These are phyloP conservation scores for Coelinius sp. DNA, from an alignment of 2,888 invertebrate genomes.

Conservation along the genomic window DNA sequence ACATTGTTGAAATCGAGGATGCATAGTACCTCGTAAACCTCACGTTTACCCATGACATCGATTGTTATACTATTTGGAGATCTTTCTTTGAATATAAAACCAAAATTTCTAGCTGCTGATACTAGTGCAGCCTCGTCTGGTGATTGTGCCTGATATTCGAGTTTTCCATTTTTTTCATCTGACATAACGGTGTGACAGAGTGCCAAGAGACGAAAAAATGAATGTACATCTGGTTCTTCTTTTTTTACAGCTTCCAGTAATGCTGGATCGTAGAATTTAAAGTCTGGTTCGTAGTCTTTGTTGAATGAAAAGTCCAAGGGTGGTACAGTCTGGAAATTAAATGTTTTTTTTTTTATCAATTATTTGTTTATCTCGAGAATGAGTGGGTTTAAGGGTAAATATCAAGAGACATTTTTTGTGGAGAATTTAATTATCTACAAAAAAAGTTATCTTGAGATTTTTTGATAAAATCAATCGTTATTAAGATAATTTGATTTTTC, in stretches of 20 bases:
- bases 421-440: no score
- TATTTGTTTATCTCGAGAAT: not conserved
- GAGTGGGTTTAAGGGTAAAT: no score
- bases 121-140: conserved; percentile 98
- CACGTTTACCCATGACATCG: conserved; percentile 85
- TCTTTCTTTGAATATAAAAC: conserved; percentile 96
- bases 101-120: conserved; percentile 98
- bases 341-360: not conserved
- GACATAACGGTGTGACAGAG: conserved; percentile 99
- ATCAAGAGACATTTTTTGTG: no score
- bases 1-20: conserved; percentile 99
- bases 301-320: conserved; percentile 96
- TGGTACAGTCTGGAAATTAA: conserved; percentile 77
- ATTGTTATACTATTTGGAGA: conserved; percentile 94
- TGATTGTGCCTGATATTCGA: conserved; percentile 95
- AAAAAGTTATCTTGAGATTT: no score
- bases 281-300: conserved; percentile 90
- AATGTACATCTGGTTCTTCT: conserved; percentile 82
- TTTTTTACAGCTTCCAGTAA: conserved; percentile 86
- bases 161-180: conserved; percentile 85
- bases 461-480: no score
- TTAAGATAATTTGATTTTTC: no score
- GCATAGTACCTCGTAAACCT: conserved; percentile 95
- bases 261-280: conserved; percentile 93
- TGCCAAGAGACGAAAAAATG: conserved; percentile 93